Percentiles rank a stretch among this genome's conserved stretches.
Conservation (phyloP, 2,888 invertebrate genomes). For the Petrolisthes manimaculis region DNA sequence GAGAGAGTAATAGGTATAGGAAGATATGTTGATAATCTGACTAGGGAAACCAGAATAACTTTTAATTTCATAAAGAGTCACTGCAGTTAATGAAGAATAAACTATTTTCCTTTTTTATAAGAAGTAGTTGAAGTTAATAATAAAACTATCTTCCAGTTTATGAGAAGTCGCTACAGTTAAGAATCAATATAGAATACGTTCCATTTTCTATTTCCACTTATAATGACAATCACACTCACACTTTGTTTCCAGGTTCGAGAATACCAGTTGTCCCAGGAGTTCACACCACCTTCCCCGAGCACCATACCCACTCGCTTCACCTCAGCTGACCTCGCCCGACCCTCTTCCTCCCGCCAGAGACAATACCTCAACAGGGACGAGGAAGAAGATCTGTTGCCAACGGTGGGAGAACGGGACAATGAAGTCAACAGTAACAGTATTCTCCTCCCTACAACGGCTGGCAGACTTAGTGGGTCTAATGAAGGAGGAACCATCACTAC, state of each 20-base stretch:
- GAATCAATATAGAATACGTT: no score
- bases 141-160: no score
- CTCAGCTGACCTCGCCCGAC: not conserved
- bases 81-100: not conserved
- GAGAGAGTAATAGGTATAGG: not conserved
- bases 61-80: not conserved
- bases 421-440: not conserved
- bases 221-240: no score
- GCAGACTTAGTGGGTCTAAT: not conserved
- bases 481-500: not conserved
- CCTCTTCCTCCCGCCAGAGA: not conserved
- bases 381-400: not conserved
- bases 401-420: not conserved
- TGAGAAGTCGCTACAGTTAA: no score
- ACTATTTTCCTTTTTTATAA: not conserved
- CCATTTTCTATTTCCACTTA: no score
- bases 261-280: conserved; percentile 60
- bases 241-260: conserved; percentile 50
- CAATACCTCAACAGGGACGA: not conserved
- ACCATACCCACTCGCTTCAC: not conserved
- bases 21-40: no score
- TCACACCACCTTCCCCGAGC: conserved; percentile 39
- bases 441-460: not conserved
- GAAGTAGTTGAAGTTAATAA: no score
- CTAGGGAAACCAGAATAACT: not conserved